A percentile compares a stretch with the other conserved stretches of the same genome.
phyloP scores from a whole-genome alignment of 2,888 invertebrate species.

The Rhyacophila evoluta region DNA sequence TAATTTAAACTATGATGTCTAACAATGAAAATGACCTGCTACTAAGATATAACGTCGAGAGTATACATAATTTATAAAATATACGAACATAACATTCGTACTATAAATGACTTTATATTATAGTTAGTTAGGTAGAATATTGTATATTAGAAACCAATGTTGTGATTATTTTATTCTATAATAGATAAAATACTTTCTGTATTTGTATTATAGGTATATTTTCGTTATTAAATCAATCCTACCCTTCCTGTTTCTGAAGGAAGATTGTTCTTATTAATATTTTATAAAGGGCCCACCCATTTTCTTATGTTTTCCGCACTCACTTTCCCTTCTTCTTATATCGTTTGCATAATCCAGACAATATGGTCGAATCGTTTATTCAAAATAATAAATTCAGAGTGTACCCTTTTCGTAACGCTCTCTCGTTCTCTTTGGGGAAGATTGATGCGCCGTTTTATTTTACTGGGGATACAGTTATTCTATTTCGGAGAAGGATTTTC shows the following conservation, averaged over 20 bases:
- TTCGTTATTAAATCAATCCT: neutral
- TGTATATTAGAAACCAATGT: too few relatives aligned
- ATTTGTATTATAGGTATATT: too few relatives aligned
- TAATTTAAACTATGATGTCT: too few relatives aligned
- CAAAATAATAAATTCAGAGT: conserved; percentile 14
- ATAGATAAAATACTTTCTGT: too few relatives aligned
- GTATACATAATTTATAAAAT: too few relatives aligned
- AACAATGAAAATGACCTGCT: too few relatives aligned
- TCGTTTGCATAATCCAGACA: conserved; percentile 20
- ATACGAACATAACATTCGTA: too few relatives aligned
- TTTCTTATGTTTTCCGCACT: conserved; percentile 1
- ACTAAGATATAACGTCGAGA: too few relatives aligned
- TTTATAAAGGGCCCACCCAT: neutral
- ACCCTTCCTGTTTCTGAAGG: neutral
- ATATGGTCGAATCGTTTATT: conserved; percentile 18
- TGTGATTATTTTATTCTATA: too few relatives aligned
- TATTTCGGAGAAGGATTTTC: neutral
- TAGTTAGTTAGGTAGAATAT: too few relatives aligned
- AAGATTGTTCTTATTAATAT: neutral
- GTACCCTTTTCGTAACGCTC: conserved; percentile 21
- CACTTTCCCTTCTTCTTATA: neutral
- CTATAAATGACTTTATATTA: too few relatives aligned
- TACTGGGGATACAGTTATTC: conserved; percentile 19
- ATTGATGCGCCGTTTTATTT: conserved; percentile 21
- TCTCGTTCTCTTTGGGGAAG: neutral